phyloP scores from a whole-genome alignment of 2,797 vertebrate species.

The Eulemur coronatus region DNA sequence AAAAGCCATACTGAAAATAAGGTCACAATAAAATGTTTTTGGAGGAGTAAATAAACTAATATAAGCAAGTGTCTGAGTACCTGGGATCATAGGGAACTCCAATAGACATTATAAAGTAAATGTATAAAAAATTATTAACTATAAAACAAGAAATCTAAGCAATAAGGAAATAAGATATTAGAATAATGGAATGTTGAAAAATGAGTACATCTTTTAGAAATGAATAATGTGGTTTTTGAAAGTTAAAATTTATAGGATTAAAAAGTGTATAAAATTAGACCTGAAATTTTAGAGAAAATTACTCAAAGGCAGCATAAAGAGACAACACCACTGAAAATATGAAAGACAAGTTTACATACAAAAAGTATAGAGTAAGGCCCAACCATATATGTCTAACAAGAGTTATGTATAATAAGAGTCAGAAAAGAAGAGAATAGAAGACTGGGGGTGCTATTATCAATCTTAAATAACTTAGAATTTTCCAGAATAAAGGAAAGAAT shows the following conservation, averaged over 20 bases:
- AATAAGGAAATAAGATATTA: neutral
- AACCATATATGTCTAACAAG: neutral
- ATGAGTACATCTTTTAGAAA: neutral
- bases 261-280: neutral
- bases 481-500: neutral
- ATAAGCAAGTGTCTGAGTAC: neutral
- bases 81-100: neutral
- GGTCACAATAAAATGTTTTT: neutral
- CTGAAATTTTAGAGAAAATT: neutral
- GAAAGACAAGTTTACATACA: neutral
- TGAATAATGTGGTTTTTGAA: neutral
- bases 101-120: neutral
- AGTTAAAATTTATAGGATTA: constrained; percentile 22
- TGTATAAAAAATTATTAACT: neutral
- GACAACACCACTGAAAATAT: neutral
- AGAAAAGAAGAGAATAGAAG: neutral
- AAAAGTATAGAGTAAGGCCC: neutral
- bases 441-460: neutral
- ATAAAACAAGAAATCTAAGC: neutral
- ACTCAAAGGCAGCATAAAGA: neutral
- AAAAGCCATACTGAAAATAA: neutral
- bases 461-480: neutral
- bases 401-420: neutral
- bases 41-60: neutral
- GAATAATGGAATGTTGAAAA: neutral